Conservation (phyloP, 2,113 vertebrate genomes). For the Leucopsar rothschildi region DNA sequence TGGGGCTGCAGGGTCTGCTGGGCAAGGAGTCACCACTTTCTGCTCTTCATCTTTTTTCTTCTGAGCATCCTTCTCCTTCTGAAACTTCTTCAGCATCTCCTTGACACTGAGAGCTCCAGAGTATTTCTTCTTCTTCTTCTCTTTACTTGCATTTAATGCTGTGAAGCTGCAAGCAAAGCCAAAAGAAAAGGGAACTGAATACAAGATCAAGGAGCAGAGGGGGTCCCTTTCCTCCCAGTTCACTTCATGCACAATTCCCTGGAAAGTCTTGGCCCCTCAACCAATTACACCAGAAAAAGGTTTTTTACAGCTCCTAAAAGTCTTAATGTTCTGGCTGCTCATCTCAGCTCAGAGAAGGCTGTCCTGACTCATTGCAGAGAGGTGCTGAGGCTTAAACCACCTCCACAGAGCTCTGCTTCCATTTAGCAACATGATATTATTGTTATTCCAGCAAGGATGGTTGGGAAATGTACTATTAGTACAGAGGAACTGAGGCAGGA, state of each 20-base stretch:
- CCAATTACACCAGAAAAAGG: not conserved
- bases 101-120: conserved; percentile 78
- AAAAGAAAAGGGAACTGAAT: not conserved
- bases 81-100: conserved; percentile 91
- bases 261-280: not conserved
- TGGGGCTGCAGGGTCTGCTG: conserved; percentile 16
- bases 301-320: not conserved
- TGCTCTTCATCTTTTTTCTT: conserved; percentile 68
- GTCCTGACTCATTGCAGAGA: not conserved
- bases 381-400: not conserved
- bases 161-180: conserved; percentile 59
- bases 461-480: not conserved
- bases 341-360: not conserved
- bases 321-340: not conserved
- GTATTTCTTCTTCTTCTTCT: conserved; percentile 84
- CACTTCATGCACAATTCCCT: not conserved
- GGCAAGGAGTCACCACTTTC: not conserved
- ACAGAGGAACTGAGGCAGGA: not conserved
- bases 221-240: not conserved
- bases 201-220: not conserved
- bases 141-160: conserved; percentile 73
- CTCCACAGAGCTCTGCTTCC: not conserved
- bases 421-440: not conserved
- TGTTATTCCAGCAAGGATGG: not conserved
- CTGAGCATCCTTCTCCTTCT: conserved; percentile 86